Evolutionary conservation across 2,888 invertebrate genomes (phyloP).

Genomic region (Zaprionus lineosus): DNA sequence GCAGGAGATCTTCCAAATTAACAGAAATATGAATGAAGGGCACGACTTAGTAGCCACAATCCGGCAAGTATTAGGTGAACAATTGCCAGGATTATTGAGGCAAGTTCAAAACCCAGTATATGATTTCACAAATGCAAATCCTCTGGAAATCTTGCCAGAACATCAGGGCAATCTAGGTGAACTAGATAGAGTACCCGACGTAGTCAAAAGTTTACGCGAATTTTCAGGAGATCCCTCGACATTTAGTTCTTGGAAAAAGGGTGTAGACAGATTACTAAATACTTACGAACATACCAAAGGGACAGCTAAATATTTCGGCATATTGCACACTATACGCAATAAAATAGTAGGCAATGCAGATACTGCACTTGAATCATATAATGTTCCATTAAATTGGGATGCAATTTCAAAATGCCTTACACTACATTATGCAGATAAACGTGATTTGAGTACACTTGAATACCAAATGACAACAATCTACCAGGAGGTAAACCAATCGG

Average conservation of each 20-base stretch:
- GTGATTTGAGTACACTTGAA: constrained; percentile 2
- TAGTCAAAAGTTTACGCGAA: not conserved
- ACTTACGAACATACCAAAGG: not conserved
- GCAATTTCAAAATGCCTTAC: not conserved
- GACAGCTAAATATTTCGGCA: constrained; percentile 7
- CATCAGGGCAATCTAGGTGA: too few relatives aligned
- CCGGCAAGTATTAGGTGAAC: too few relatives aligned
- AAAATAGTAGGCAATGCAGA: constrained; percentile 9
- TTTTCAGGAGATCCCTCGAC: not conserved
- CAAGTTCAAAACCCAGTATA: too few relatives aligned
- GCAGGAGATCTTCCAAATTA: too few relatives aligned
- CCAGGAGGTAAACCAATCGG: constrained; percentile 1
- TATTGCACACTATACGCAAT: constrained; percentile 9
- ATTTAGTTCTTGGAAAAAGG: constrained; percentile 1
- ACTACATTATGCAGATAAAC: constrained; percentile 6
- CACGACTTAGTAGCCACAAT: too few relatives aligned
- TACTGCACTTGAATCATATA: constrained; percentile 5
- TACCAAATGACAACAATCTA: constrained; percentile 9
- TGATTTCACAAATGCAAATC: too few relatives aligned
- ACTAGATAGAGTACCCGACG: not conserved
- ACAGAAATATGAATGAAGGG: too few relatives aligned
- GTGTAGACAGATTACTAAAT: constrained; percentile 11
- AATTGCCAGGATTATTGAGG: too few relatives aligned
- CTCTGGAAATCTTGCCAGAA: too few relatives aligned
- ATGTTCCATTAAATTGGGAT: constrained; percentile 5